phyloP scores from a whole-genome alignment of 2,113 vertebrate genomes.

The Nesoenas mayeri region DNA sequence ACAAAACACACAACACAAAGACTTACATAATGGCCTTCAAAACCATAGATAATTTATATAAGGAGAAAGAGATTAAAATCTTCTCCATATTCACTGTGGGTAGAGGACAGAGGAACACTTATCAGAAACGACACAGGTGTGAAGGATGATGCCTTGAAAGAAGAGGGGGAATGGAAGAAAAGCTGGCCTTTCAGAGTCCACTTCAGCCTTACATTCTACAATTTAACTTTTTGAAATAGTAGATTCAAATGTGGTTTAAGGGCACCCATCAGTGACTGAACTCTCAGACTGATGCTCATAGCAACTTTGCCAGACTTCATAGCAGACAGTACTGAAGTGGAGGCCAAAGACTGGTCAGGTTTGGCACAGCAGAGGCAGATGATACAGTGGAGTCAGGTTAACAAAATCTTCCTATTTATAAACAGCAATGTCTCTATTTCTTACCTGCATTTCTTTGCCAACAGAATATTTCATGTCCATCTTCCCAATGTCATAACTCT shows the following conservation, averaged over 20 bases:
- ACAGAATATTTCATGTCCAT: constrained; percentile 74
- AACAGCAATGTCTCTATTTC: background rate
- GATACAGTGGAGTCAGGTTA: background rate
- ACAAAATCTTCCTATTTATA: background rate
- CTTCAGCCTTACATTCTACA: background rate
- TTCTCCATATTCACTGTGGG: background rate
- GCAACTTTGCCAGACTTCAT: background rate
- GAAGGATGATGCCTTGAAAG: background rate
- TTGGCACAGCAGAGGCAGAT: background rate
- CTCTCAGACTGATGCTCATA: background rate
- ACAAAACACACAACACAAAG: background rate
- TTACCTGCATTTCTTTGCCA: constrained; percentile 83
- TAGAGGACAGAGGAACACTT: background rate
- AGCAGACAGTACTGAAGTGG: background rate
- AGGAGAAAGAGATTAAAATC: background rate
- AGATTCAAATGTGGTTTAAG: background rate
- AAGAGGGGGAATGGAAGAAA: background rate
- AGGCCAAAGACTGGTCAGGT: background rate
- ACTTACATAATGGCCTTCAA: background rate
- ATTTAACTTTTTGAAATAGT: background rate
- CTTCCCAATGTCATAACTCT: constrained; percentile 91
- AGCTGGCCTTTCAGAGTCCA: background rate
- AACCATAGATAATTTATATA: background rate
- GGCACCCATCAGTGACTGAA: background rate
- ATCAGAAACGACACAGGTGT: background rate